These are phyloP conservation scores for Drosophila tanythrix DNA, from an alignment of 2,888 invertebrate genomes.

Conservation along the genomic window DNA sequence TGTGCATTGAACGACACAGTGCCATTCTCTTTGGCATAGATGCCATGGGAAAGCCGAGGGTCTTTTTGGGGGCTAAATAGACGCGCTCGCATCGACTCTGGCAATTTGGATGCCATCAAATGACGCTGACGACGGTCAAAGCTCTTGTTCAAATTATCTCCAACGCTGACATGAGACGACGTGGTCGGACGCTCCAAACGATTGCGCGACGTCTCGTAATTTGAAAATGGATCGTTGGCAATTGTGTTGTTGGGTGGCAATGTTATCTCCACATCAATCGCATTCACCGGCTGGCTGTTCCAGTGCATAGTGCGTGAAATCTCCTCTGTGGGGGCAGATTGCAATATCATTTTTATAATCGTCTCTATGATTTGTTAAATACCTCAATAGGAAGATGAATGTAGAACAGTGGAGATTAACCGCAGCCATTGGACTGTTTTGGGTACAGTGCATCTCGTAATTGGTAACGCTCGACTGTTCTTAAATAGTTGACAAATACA, in stretches of 20 bases:
- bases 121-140: constrained; percentile 74
- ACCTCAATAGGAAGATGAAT: background rate
- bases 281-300: constrained; percentile 13
- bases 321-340: constrained; percentile 50
- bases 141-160: constrained; percentile 42
- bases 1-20: constrained; percentile 15
- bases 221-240: constrained; percentile 56
- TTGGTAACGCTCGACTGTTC: background rate
- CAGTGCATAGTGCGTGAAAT: constrained; percentile 58
- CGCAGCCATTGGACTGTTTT: background rate
- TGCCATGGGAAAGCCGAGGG: constrained; percentile 83
- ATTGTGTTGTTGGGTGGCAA: too few relatives aligned
- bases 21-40: constrained; percentile 82
- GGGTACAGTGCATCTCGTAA: background rate
- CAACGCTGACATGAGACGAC: constrained; percentile 20
- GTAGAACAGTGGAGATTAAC: background rate
- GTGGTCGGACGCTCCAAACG: constrained; percentile 76
- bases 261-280: constrained; percentile 33
- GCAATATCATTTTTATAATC: background rate
- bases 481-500: background rate
- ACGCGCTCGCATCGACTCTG: constrained; percentile 83
- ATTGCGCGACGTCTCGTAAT: constrained; percentile 82
- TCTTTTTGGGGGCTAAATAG: constrained; percentile 82
- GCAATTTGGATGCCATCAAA: constrained; percentile 81
- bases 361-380: background rate